Evolutionary conservation across 1,140 invertebrate genomes (phyloP), one percentile per base, ranked within the genome.

Genomic region (Neuroterus valhalla): DNA sequence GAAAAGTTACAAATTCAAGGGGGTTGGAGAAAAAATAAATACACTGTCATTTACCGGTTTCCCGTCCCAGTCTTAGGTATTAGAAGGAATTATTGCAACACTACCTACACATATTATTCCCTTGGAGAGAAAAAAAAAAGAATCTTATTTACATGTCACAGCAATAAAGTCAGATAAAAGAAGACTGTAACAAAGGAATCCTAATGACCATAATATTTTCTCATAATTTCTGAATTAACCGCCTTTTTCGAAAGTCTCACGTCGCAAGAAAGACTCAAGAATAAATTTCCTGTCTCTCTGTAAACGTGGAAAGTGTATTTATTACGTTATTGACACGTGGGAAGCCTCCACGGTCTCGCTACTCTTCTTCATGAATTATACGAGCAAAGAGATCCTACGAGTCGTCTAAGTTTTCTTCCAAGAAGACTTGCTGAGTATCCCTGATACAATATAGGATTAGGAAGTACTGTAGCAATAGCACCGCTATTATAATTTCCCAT

Each of bases 311-410:
- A 62, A 62, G 55, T 62, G 55, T 62, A 62, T 62, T 62, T 62
- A 62, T 62, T 62, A 62, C 55, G 55, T 62, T 62, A 62, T 62
- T 62, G 55, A 62, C 55, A 62, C 55, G 55, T 62, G 55, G 55
- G 55, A 62, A 62, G 55, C 55, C 55, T 62, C 55, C 55, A 62
- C 55, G 55, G 55, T 26, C 55, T 38, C 55, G 55, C 26, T 23
- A 62, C 55, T 62, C 55, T 62, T 62, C 55, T 38, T 38, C 55
- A 15, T 31, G 21, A 21, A 26, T 55, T 55, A 38, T 38, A 26
- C 55, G 55, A 62, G 55, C 23, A 5, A 62, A 62, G 23, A 62
- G 23, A 62, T 62, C 31, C 15, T 62, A 62, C 55, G 21, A 62
- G n/a, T 62, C 31, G 26, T 15, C 55, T 14, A 62, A 38, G 11